A percentile compares a stretch with the other conserved stretches of the same genome.
Evolutionary conservation across 2,888 invertebrate species (phyloP).

Genomic region (Pollenia labialis): DNA sequence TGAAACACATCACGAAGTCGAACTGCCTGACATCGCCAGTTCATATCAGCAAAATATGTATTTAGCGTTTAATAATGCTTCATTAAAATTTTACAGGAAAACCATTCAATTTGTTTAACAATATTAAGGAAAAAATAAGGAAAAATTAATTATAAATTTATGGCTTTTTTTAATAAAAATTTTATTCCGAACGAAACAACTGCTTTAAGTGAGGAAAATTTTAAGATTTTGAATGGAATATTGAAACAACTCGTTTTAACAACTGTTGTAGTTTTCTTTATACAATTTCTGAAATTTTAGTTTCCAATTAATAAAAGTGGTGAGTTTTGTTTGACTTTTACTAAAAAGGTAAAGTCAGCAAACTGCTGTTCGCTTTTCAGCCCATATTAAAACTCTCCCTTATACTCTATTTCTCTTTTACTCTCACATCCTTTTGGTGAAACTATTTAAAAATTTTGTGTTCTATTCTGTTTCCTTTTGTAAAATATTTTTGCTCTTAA

Average conservation of each 20-base stretch:
- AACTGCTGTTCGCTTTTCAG: slow-evolving; percentile 5
- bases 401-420: background rate
- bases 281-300: slow-evolving; percentile 1
- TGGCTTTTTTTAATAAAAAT: background rate
- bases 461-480: slow-evolving; percentile 7
- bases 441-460: slow-evolving; percentile 23
- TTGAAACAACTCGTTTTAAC: background rate
- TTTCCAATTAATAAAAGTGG: slow-evolving; percentile 53
- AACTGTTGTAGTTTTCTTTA: slow-evolving; percentile 58
- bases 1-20: slow-evolving; percentile 14
- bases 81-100: slow-evolving; percentile 27
- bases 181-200: background rate
- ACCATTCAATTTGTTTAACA: slow-evolving; percentile 14
- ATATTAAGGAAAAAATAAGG: background rate
- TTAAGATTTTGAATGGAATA: slow-evolving; percentile 4
- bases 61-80: slow-evolving; percentile 52
- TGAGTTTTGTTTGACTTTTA: slow-evolving; percentile 24
- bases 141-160: slow-evolving; percentile 54
- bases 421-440: background rate
- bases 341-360: background rate
- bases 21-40: slow-evolving; percentile 9
- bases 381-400: background rate
- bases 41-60: background rate
- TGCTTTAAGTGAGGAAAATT: background rate
- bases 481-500: slow-evolving; percentile 75